Conservation (phyloP, 1,140 invertebrate species). For the Drosophila watanabei region DNA sequence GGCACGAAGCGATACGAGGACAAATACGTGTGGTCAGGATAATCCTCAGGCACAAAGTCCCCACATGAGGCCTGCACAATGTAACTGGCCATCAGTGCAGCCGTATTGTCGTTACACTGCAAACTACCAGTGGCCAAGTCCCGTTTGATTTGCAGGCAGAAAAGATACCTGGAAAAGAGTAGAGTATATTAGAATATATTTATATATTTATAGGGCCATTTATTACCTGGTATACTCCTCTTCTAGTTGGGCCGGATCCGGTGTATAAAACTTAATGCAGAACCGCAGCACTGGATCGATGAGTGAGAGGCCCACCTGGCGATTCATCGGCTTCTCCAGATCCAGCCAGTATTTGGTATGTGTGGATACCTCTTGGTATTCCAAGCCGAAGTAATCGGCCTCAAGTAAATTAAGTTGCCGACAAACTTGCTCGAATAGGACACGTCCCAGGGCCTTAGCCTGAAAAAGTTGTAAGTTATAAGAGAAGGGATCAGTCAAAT, state of each 20-base stretch:
- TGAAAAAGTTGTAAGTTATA: conserved; percentile 85
- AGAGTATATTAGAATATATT: neutral
- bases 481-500: neutral
- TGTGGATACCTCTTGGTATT: conserved; percentile 94
- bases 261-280: conserved; percentile 99
- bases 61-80: conserved; percentile 99
- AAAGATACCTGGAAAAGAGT: conserved; percentile 90
- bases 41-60: conserved; percentile 98
- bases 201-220: neutral
- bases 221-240: conserved; percentile 96
- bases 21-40: conserved; percentile 98
- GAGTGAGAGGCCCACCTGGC: conserved; percentile 96
- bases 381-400: conserved; percentile 99
- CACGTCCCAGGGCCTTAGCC: conserved; percentile 97
- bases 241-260: conserved; percentile 98
- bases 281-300: conserved; percentile 94
- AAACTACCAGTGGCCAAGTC: conserved; percentile 96
- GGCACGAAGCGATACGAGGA: conserved; percentile 98
- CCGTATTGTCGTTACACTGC: conserved; percentile 99
- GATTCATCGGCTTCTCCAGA: conserved; percentile 97
- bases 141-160: conserved; percentile 98
- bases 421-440: conserved; percentile 98
- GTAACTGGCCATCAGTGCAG: conserved; percentile 98
- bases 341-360: conserved; percentile 97
- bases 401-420: conserved; percentile 98